phyloP scores from a whole-genome alignment of 2,888 invertebrate genomes.

The Acanthococcus lagerstroemiae region DNA sequence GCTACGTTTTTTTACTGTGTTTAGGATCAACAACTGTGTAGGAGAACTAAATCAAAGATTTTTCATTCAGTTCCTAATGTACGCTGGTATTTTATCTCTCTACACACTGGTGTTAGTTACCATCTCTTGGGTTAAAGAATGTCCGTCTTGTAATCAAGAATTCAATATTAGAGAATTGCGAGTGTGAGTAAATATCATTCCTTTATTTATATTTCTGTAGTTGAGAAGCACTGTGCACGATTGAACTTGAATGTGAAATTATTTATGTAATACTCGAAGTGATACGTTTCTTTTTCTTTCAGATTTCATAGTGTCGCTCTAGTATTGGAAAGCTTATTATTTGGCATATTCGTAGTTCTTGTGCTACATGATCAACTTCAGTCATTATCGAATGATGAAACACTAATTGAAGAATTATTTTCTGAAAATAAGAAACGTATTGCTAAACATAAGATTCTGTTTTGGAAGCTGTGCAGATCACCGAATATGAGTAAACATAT shows the following conservation, averaged over 20 bases:
- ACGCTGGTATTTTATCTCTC: conserved; percentile 56
- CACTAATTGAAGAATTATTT: conserved; percentile 68
- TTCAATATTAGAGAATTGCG: conserved; percentile 58
- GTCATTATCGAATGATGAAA: conserved; percentile 74
- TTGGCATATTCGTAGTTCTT: conserved; percentile 78
- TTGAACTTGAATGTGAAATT: background rate
- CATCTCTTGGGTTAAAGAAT: conserved; percentile 61
- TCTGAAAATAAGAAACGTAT: conserved; percentile 20
- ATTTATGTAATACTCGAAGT: background rate
- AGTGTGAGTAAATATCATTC: conserved; percentile 63
- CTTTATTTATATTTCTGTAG: conserved; percentile 15
- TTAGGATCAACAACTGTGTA: conserved; percentile 81
- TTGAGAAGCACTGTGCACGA: no score
- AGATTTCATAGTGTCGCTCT: conserved; percentile 76
- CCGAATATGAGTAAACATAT: conserved; percentile 9
- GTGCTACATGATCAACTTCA: conserved; percentile 78
- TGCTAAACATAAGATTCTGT: conserved; percentile 19
- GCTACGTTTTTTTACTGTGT: conserved; percentile 6
- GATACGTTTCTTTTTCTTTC: conserved; percentile 39
- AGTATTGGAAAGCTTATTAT: conserved; percentile 68
- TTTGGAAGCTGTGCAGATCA: conserved; percentile 20
- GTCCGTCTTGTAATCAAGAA: conserved; percentile 55
- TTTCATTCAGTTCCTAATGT: conserved; percentile 77
- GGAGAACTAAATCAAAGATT: conserved; percentile 87
- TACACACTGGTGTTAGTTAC: conserved; percentile 62